Percentiles rank a stretch among this genome's conserved stretches.
phyloP scores from a whole-genome alignment of 2,888 invertebrate species.

The Scrobipalpa atriplicella region DNA sequence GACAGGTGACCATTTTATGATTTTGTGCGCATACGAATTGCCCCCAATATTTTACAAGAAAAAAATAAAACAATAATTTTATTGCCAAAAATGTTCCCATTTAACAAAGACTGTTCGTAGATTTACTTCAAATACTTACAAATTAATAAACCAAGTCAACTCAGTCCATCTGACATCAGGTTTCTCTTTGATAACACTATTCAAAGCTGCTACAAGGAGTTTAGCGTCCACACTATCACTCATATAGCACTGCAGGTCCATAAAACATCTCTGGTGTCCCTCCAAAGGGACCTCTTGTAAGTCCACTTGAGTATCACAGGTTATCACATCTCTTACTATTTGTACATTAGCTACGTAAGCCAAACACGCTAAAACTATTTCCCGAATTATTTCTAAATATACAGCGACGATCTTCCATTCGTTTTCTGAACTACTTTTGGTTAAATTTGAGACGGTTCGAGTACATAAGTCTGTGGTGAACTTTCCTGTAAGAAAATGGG shows the following conservation, averaged over 20 bases:
- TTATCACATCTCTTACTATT: conserved; percentile 66
- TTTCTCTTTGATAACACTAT: conserved; percentile 81
- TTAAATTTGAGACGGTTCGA: conserved; percentile 63
- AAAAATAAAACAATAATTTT: too few relatives aligned
- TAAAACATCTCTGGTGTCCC: conserved; percentile 56
- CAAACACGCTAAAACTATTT: conserved; percentile 65
- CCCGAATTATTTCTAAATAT: conserved; percentile 67
- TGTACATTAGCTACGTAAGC: conserved; percentile 76
- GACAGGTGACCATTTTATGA: too few relatives aligned
- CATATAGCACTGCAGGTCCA: conserved; percentile 84
- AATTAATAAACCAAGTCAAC: conserved; percentile 86
- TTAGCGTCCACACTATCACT: conserved; percentile 80
- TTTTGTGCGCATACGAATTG: too few relatives aligned
- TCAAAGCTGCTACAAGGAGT: conserved; percentile 84
- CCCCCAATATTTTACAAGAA: too few relatives aligned
- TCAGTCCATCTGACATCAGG: conserved; percentile 87
- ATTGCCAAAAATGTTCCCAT: neutral
- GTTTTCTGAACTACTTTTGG: conserved; percentile 60
- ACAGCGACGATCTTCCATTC: conserved; percentile 68
- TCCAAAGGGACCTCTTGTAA: conserved; percentile 68
- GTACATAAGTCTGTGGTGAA: conserved; percentile 66
- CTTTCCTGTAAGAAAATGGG: conserved; percentile 57
- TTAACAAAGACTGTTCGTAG: neutral
- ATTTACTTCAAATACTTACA: conserved; percentile 73
- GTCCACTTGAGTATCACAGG: conserved; percentile 71